These are phyloP conservation scores for Bothrops jararaca DNA, from an alignment of 2,113 vertebrate species.

Conservation along the genomic window DNA sequence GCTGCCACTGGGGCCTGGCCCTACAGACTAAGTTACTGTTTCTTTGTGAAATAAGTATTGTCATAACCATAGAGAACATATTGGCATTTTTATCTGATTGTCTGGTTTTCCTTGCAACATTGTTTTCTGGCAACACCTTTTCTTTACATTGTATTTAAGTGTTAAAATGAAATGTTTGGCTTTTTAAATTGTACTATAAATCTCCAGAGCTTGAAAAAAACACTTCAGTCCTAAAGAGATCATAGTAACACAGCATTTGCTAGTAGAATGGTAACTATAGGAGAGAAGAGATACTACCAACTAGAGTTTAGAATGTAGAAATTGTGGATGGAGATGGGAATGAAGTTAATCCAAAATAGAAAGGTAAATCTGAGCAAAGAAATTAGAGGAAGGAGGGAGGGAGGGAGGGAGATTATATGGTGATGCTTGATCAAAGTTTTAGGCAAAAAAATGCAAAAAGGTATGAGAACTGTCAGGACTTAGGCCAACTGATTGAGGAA, in stretches of 20 bases:
- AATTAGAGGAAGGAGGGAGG: neutral
- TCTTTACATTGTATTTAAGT: neutral
- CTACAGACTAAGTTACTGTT: neutral
- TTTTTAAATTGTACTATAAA: neutral
- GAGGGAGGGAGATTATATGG: neutral
- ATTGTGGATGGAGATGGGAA: neutral
- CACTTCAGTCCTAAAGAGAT: neutral
- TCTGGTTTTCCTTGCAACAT: constrained; percentile 30
- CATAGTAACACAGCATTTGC: neutral
- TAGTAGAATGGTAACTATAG: too few species aligned
- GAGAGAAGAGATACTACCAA: neutral
- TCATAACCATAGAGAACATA: neutral
- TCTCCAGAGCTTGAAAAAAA: neutral
- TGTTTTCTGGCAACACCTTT: neutral
- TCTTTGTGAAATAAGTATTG: neutral
- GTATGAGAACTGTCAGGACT: neutral
- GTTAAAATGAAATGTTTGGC: neutral
- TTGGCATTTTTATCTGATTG: neutral
- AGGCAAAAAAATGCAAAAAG: neutral
- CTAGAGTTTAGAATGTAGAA: neutral
- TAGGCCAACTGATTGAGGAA: neutral
- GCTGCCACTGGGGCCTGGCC: neutral
- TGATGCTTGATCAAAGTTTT: neutral
- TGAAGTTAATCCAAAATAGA: neutral
- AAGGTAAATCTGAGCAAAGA: neutral